phyloP scores from a whole-genome alignment of 2,113 vertebrate genomes.

The Tichodroma muraria region DNA sequence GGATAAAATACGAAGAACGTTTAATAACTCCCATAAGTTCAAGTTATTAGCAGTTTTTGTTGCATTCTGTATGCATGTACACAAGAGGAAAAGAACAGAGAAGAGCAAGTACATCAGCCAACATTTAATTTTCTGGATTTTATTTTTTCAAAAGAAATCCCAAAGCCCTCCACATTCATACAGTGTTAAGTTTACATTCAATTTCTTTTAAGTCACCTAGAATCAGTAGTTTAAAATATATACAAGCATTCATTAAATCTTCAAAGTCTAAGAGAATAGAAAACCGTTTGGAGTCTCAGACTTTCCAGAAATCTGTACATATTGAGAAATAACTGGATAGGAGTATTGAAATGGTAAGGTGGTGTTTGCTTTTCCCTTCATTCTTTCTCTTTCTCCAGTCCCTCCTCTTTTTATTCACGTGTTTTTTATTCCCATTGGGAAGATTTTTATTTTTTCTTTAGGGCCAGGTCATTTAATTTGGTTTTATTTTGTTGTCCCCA shows the following conservation, averaged over 20 bases:
- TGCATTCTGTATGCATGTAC: not conserved
- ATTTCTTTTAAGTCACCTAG: not conserved
- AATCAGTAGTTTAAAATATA: conserved; percentile 56
- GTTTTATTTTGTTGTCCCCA: not conserved
- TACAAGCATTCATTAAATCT: not conserved
- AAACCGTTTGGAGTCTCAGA: not conserved
- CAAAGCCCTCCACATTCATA: not conserved
- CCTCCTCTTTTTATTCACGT: not conserved
- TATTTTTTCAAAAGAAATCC: conserved; percentile 7
- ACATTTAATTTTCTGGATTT: not conserved
- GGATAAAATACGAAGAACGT: not conserved
- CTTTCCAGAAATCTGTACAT: not conserved
- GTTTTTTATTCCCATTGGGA: not conserved
- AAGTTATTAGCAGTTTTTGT: not conserved
- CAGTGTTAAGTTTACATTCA: conserved; percentile 40
- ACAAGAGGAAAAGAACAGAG: not conserved
- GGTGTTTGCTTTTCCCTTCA: not conserved
- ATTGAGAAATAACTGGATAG: not conserved
- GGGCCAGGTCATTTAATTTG: not conserved
- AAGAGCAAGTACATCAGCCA: not conserved
- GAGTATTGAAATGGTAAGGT: not conserved
- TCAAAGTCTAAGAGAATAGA: not conserved
- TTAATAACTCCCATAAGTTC: not conserved
- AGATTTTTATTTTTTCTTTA: not conserved
- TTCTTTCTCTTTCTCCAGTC: not conserved